phyloP scores from a whole-genome alignment of 2,888 invertebrate genomes.

The Leptura quadrifasciata region DNA sequence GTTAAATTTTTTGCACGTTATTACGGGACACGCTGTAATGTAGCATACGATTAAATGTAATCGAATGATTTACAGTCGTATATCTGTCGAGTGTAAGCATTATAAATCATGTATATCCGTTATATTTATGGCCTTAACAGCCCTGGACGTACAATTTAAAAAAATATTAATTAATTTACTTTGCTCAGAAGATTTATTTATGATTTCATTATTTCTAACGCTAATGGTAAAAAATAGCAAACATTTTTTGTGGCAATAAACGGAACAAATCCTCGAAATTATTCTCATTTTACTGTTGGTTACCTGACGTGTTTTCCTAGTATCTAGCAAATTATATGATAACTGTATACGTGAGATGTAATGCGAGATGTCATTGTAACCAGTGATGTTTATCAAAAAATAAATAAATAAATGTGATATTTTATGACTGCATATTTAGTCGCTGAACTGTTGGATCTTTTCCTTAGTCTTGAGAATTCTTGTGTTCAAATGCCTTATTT shows the following conservation, averaged over 20 bases:
- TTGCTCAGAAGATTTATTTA: constrained; percentile 18
- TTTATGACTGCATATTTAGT: constrained; percentile 57
- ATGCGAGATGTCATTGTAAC: constrained; percentile 38
- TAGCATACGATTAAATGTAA: constrained; percentile 6
- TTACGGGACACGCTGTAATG: no score
- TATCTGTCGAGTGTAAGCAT: constrained; percentile 34
- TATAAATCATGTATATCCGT: constrained; percentile 30
- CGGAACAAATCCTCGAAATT: background rate
- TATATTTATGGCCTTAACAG: constrained; percentile 17
- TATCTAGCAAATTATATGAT: constrained; percentile 23
- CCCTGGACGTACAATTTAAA: constrained; percentile 8
- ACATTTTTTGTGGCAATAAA: background rate
- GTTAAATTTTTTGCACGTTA: no score
- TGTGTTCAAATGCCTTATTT: constrained; percentile 25
- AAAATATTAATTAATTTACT: constrained; percentile 17
- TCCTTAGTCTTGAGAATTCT: constrained; percentile 1
- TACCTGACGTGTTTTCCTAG: constrained; percentile 7
- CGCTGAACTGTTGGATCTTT: constrained; percentile 28
- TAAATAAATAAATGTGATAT: constrained; percentile 54
- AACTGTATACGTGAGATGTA: constrained; percentile 42
- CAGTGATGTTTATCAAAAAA: constrained; percentile 47
- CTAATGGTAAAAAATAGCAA: background rate
- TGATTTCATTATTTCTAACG: constrained; percentile 10
- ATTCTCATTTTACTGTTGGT: background rate
- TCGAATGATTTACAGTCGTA: constrained; percentile 29